A percentile compares a stretch with the other conserved stretches of the same genome.
phyloP scores from a whole-genome alignment of 92 coral and sea anemone species.

The Epizoanthus fatuus region DNA sequence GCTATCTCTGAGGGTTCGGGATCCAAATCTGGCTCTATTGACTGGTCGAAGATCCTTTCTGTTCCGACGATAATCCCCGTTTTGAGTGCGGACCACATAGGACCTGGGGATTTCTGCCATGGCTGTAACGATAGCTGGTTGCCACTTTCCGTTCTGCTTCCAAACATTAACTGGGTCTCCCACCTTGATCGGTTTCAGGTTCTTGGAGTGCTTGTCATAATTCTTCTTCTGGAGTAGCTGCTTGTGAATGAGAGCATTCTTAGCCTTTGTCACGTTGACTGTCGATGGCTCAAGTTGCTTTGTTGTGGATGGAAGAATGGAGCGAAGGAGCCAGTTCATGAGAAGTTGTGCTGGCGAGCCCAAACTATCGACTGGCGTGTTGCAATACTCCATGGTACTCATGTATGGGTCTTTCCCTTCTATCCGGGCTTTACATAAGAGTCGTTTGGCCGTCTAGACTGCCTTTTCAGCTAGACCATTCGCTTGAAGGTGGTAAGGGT shows the following conservation, averaged over 20 bases:
- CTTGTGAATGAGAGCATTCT: background rate
- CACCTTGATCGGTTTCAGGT: background rate
- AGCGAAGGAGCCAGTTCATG: background rate
- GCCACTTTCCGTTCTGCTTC: no score
- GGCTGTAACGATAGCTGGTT: background rate
- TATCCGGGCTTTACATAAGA: no score
- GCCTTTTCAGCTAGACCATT: slow-evolving; percentile 5
- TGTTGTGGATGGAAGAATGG: background rate
- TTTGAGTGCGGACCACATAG: background rate
- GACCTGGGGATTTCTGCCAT: background rate
- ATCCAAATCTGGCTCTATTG: no score
- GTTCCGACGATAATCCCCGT: background rate
- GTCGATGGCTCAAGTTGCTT: no score
- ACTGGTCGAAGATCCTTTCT: background rate
- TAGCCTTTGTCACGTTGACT: no score
- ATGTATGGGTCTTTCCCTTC: background rate
- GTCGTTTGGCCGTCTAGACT: no score
- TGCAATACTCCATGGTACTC: background rate
- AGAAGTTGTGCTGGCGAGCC: slow-evolving; percentile 2
- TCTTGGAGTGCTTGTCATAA: background rate
- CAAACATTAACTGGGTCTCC: slow-evolving; percentile 5
- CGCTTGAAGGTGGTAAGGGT: no score
- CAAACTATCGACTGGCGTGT: background rate
- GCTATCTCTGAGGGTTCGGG: no score
- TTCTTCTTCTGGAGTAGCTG: background rate